Conservation (phyloP, 53 echinoderm and acorn worm genomes). For the Patiria pectinifera region DNA sequence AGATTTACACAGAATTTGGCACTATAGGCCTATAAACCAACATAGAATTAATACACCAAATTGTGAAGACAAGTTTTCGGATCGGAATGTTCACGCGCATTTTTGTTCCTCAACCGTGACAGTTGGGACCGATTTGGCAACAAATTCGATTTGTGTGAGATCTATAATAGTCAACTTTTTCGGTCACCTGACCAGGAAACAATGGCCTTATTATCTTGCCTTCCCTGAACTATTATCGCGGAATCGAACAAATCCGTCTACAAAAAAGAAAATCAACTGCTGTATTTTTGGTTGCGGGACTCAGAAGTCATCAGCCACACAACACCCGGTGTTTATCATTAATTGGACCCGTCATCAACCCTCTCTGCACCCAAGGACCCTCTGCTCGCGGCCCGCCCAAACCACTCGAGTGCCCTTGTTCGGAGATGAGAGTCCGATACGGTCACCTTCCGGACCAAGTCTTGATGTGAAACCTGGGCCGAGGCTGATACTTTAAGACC, state of each 20-base stretch:
- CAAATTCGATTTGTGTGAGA: neutral
- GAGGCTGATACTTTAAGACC: no score
- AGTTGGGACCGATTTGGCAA: neutral
- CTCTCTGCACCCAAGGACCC: slow-evolving; percentile 21
- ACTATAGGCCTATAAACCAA: no score
- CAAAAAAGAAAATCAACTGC: neutral
- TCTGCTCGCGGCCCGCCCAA: neutral
- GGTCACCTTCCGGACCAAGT: no score
- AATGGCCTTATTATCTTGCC: neutral
- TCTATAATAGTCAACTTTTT: neutral
- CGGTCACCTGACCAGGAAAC: neutral
- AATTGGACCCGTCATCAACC: slow-evolving; percentile 41
- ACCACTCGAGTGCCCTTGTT: neutral
- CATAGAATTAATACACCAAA: no score
- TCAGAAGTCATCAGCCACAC: neutral
- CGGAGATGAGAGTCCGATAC: no score
- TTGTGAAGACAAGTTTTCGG: no score
- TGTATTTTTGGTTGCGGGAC: neutral
- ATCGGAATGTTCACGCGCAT: no score
- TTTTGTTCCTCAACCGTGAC: no score
- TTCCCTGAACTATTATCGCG: neutral
- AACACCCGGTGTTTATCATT: slow-evolving; percentile 30
- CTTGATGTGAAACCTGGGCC: no score
- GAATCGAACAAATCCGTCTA: neutral
- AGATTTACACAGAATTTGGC: no score